Evolutionary conservation across 2,888 invertebrate species (phyloP).

Genomic region (Pediacus dermestoides): DNA sequence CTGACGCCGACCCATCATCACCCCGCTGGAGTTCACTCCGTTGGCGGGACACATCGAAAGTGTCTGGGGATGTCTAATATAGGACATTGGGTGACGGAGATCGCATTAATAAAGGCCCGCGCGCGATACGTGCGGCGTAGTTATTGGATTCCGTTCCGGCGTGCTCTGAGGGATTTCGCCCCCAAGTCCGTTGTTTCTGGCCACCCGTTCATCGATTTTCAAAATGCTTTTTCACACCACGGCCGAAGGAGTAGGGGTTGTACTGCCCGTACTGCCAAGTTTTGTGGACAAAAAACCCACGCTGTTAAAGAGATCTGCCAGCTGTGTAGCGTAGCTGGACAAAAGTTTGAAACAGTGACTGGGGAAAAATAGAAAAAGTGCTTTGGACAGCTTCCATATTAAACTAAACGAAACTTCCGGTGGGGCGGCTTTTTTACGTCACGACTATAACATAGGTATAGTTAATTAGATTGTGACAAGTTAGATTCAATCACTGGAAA

Average conservation of each 20-base stretch:
- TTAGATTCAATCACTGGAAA: too few species aligned
- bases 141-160: conserved; percentile 37
- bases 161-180: conserved; percentile 27
- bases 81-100: conserved; percentile 37
- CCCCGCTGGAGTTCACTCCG: conserved; percentile 12
- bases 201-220: conserved; percentile 27
- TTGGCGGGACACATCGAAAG: conserved; percentile 13
- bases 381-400: too few species aligned
- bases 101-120: conserved; percentile 38
- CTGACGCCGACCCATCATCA: conserved; percentile 15
- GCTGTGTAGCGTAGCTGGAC: too few species aligned
- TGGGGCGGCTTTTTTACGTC: too few species aligned
- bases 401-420: too few species aligned
- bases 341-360: too few species aligned
- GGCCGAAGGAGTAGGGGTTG: conserved; percentile 24
- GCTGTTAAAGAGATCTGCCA: too few species aligned
- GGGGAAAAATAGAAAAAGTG: too few species aligned
- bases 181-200: conserved; percentile 18
- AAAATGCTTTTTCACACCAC: conserved; percentile 24
- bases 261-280: too few species aligned
- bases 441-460: too few species aligned
- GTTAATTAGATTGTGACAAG: too few species aligned
- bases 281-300: too few species aligned
- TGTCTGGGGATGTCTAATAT: conserved; percentile 36
- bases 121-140: conserved; percentile 37